Evolutionary conservation across 1,140 invertebrate species (phyloP).

Genomic region (Orchestia grillus): DNA sequence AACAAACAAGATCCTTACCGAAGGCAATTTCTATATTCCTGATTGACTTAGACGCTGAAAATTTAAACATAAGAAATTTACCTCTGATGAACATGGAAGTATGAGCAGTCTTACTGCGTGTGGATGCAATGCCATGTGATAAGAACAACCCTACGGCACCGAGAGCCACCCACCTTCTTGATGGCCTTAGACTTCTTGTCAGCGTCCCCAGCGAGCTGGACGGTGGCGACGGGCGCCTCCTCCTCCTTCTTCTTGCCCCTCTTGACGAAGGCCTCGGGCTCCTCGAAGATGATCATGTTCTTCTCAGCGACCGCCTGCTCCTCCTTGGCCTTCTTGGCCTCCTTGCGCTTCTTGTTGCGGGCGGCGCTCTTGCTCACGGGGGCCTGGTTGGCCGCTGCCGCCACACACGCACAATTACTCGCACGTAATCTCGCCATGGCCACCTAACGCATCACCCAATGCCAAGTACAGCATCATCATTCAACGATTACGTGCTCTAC

Average conservation of each 20-base stretch:
- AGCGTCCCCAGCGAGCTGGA: slow-evolving; percentile 61
- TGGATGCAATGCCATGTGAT: too few relatives aligned
- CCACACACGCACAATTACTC: slow-evolving; percentile 31
- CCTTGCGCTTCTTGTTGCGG: slow-evolving; percentile 58
- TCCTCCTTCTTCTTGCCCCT: slow-evolving; percentile 50
- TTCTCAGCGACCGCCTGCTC: slow-evolving; percentile 63
- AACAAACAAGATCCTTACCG: too few relatives aligned
- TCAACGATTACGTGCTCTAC: too few relatives aligned
- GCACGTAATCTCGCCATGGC: background rate
- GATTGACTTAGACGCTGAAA: too few relatives aligned
- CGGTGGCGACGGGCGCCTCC: slow-evolving; percentile 30
- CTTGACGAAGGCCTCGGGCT: slow-evolving; percentile 53
- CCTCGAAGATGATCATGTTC: slow-evolving; percentile 54
- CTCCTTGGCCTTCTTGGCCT: slow-evolving; percentile 63
- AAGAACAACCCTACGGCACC: background rate
- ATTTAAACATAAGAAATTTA: too few relatives aligned
- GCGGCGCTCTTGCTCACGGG: slow-evolving; percentile 36
- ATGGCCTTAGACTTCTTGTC: slow-evolving; percentile 63
- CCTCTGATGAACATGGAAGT: too few relatives aligned
- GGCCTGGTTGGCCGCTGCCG: slow-evolving; percentile 29
- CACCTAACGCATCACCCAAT: too few relatives aligned
- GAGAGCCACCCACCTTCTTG: slow-evolving; percentile 60
- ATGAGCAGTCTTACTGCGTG: too few relatives aligned
- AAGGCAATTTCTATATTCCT: too few relatives aligned
- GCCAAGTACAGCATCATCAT: too few relatives aligned